A percentile compares a stretch with the other conserved stretches of the same genome.
Evolutionary conservation across 2,888 invertebrate genomes (phyloP).

Genomic region (Agrochola lota): DNA sequence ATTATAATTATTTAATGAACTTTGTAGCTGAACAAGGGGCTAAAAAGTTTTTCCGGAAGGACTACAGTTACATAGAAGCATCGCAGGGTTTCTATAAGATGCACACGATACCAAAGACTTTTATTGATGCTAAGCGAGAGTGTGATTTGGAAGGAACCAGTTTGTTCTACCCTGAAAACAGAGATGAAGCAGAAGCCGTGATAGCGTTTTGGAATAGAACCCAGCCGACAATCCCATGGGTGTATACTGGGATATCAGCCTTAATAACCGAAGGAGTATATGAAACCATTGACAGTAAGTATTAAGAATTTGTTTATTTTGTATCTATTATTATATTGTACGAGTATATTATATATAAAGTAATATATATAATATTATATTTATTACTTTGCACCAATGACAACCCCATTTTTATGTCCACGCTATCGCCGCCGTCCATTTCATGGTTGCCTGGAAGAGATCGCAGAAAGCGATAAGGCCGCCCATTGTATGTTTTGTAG

Average conservation of each 20-base stretch:
- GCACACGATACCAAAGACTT: slow-evolving; percentile 16
- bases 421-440: too few species aligned
- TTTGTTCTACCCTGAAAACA: slow-evolving; percentile 25
- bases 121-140: slow-evolving; percentile 20
- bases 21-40: slow-evolving; percentile 21
- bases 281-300: slow-evolving; percentile 66
- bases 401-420: too few species aligned
- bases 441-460: too few species aligned
- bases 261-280: slow-evolving; percentile 18
- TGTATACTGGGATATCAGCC: slow-evolving; percentile 61
- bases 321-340: too few species aligned
- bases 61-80: slow-evolving; percentile 67
- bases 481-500: too few species aligned
- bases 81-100: slow-evolving; percentile 29
- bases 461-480: too few species aligned
- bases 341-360: too few species aligned
- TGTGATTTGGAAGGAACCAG: slow-evolving; percentile 26
- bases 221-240: background rate
- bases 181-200: slow-evolving; percentile 16
- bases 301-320: background rate
- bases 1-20: background rate
- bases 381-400: too few species aligned
- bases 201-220: slow-evolving; percentile 11
- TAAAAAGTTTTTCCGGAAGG: slow-evolving; percentile 63
- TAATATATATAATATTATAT: too few species aligned